A percentile compares a stretch with the other conserved stretches of the same genome.
These are phyloP conservation scores for Pilophorus perplexus DNA, from an alignment of 2,888 invertebrate species.

Conservation along the genomic window DNA sequence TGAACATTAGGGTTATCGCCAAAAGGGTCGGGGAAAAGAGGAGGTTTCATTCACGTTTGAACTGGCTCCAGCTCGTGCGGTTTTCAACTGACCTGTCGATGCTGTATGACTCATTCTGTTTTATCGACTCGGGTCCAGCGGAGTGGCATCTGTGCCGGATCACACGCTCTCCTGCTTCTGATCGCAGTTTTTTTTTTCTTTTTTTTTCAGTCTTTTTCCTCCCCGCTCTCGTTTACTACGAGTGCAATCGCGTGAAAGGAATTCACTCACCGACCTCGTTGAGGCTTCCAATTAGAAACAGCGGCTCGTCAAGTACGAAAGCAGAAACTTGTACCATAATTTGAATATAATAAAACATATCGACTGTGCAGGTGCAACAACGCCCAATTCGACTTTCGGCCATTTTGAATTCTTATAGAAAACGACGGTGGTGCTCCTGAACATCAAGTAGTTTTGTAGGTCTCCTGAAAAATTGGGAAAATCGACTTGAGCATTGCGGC, in stretches of 20 bases:
- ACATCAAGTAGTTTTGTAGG: no score
- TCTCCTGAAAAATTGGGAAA: no score
- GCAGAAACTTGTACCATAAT: neutral
- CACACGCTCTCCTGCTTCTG: conserved; percentile 28
- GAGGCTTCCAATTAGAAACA: neutral
- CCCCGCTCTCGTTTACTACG: neutral
- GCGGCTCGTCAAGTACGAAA: neutral
- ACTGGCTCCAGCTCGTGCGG: no score
- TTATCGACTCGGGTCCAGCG: conserved; percentile 30
- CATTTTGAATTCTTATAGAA: no score
- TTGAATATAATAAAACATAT: no score
- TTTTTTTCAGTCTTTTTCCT: neutral
- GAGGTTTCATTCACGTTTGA: no score
- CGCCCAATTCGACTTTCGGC: neutral
- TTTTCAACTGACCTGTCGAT: conserved; percentile 27
- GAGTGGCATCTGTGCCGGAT: conserved; percentile 26
- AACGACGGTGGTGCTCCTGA: no score
- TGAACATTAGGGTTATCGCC: no score
- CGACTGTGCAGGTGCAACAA: neutral
- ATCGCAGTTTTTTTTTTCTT: neutral
- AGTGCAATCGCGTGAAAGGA: no score
- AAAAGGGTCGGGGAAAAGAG: no score
- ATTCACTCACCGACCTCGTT: no score
- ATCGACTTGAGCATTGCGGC: no score
- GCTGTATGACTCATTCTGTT: conserved; percentile 24